Conservation (phyloP, 2,797 vertebrate genomes). For the Ctenopoma kingsleyae region DNA sequence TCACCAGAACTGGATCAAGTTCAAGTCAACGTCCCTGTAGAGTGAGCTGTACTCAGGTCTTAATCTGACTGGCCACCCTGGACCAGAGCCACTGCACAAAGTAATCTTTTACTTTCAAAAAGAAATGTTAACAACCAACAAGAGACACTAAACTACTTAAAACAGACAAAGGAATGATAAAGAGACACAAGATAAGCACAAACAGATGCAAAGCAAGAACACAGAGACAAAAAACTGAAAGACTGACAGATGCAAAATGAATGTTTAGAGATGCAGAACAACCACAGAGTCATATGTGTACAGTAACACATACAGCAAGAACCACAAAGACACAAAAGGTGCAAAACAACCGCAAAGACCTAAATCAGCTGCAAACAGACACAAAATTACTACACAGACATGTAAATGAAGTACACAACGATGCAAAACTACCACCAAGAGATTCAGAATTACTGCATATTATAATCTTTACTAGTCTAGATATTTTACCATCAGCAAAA, state of each 20-base stretch:
- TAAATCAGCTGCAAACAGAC: too few relatives aligned
- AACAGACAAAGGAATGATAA: background rate
- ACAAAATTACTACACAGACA: background rate
- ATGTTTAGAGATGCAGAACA: too few relatives aligned
- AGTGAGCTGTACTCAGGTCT: background rate
- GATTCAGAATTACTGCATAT: background rate
- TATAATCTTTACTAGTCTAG: conserved; percentile 1
- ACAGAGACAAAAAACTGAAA: too few relatives aligned
- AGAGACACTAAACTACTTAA: background rate
- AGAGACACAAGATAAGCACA: background rate
- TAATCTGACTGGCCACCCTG: background rate
- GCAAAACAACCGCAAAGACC: background rate
- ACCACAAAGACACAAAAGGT: background rate
- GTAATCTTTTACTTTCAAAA: background rate
- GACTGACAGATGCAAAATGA: too few relatives aligned
- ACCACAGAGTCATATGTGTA: too few relatives aligned
- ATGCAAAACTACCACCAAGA: background rate
- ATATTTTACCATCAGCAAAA: conserved; percentile 7
- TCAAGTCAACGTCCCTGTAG: background rate
- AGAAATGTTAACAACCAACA: background rate
- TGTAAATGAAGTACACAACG: background rate
- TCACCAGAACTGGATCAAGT: conserved; percentile 14
- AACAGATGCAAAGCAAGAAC: background rate
- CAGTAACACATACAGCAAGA: too few relatives aligned
- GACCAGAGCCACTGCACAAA: background rate